These are phyloP conservation scores for Bombyx mandarina DNA, from an alignment of 1,140 invertebrate genomes.

Conservation along the genomic window DNA sequence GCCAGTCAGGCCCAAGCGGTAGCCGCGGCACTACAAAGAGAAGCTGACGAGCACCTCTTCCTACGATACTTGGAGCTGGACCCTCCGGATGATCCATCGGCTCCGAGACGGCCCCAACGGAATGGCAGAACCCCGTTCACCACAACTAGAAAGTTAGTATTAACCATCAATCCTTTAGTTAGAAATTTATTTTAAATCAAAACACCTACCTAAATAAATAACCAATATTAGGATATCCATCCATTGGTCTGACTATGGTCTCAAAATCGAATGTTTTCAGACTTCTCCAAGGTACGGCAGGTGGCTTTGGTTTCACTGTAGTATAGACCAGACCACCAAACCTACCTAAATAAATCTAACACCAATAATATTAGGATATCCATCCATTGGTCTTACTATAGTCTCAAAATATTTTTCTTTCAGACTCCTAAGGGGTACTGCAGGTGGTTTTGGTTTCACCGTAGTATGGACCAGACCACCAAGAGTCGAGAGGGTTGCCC, in stretches of 20 bases:
- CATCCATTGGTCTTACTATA: too few species aligned
- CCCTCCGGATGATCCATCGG: constrained; percentile 74
- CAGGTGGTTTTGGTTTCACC: constrained; percentile 86
- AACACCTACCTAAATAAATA: not conserved
- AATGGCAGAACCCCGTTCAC: constrained; percentile 87
- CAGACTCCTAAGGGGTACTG: constrained; percentile 71
- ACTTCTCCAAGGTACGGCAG: not conserved
- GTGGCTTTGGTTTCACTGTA: not conserved
- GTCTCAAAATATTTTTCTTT: constrained; percentile 3
- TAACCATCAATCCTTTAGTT: too few species aligned
- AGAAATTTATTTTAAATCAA: too few species aligned
- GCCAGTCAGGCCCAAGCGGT: constrained; percentile 41
- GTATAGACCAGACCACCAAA: not conserved
- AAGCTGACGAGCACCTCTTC: constrained; percentile 81
- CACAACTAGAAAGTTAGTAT: constrained; percentile 76
- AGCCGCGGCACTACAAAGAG: constrained; percentile 73
- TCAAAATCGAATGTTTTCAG: too few species aligned
- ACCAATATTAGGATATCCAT: too few species aligned
- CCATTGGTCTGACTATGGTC: too few species aligned
- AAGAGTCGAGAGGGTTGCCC: constrained; percentile 88
- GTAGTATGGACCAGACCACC: constrained; percentile 93
- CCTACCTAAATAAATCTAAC: not conserved
- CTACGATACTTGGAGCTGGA: constrained; percentile 85
- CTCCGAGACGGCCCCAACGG: constrained; percentile 67
- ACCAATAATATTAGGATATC: too few species aligned